phyloP scores from a whole-genome alignment of 2,888 invertebrate species.

The Cataglyphis rosenhaueri region DNA sequence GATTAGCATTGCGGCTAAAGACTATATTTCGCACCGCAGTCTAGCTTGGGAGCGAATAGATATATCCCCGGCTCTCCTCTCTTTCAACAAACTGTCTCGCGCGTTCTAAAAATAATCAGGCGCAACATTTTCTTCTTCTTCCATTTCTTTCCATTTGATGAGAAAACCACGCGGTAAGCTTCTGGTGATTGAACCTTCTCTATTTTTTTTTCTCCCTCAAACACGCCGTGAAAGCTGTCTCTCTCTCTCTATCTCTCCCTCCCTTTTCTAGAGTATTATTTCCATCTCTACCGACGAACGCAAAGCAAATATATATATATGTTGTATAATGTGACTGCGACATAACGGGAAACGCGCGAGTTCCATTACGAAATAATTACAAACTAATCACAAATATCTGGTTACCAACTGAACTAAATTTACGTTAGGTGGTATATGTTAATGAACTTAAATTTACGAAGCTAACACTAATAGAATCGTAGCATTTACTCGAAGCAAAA shows the following conservation, averaged over 20 bases:
- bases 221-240: background rate
- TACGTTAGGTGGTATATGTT: conserved; percentile 34
- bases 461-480: conserved; percentile 30
- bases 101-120: conserved; percentile 40
- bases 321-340: background rate
- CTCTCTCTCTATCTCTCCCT: background rate
- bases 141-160: background rate
- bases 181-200: conserved; percentile 56
- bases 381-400: conserved; percentile 54
- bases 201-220: background rate
- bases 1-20: conserved; percentile 62
- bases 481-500: conserved; percentile 13
- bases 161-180: conserved; percentile 27
- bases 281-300: background rate
- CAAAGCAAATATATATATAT: background rate
- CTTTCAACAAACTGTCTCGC: conserved; percentile 19
- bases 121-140: conserved; percentile 13
- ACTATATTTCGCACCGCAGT: conserved; percentile 17
- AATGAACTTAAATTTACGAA: conserved; percentile 39
- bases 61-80: background rate
- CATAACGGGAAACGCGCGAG: conserved; percentile 12
- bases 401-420: conserved; percentile 35
- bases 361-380: conserved; percentile 50
- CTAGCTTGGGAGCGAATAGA: conserved; percentile 31
- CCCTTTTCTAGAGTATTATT: background rate